phyloP scores from a whole-genome alignment of 2,113 vertebrate genomes.

The Nesogale talazaci region DNA sequence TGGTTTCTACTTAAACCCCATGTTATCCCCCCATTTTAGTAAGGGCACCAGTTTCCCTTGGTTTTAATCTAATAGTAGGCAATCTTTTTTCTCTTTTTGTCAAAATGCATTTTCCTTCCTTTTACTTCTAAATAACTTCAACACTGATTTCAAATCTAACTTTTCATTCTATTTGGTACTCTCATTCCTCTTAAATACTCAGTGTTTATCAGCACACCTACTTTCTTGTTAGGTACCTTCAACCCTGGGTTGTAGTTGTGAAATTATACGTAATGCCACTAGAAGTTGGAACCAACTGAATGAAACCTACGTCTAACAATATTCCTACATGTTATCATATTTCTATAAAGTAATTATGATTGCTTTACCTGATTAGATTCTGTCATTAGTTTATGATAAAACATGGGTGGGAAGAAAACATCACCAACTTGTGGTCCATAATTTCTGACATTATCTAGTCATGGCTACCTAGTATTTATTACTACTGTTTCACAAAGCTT shows the following conservation, averaged over 20 bases:
- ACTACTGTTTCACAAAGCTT: background rate
- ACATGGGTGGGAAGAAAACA: background rate
- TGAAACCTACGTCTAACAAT: no score
- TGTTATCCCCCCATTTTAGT: background rate
- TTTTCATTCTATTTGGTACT: background rate
- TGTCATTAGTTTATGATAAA: slow-evolving; percentile 1
- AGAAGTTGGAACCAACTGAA: no score
- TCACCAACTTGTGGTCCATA: background rate
- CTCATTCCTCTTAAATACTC: background rate
- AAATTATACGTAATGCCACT: no score
- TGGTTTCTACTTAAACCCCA: background rate
- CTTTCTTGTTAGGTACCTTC: background rate
- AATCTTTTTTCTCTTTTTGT: no score
- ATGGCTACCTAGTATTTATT: background rate
- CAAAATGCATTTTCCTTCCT: background rate
- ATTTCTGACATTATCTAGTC: background rate
- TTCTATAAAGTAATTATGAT: background rate
- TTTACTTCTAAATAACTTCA: background rate
- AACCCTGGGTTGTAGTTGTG: no score
- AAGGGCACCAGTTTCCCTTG: background rate
- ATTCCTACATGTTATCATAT: background rate
- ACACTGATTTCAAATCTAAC: background rate
- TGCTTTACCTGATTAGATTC: background rate
- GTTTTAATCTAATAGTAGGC: background rate
- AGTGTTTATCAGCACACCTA: background rate